A percentile compares a stretch with the other conserved stretches of the same genome.
Evolutionary conservation across 2,113 vertebrate species (phyloP).

Genomic region (Cisticola juncidis): DNA sequence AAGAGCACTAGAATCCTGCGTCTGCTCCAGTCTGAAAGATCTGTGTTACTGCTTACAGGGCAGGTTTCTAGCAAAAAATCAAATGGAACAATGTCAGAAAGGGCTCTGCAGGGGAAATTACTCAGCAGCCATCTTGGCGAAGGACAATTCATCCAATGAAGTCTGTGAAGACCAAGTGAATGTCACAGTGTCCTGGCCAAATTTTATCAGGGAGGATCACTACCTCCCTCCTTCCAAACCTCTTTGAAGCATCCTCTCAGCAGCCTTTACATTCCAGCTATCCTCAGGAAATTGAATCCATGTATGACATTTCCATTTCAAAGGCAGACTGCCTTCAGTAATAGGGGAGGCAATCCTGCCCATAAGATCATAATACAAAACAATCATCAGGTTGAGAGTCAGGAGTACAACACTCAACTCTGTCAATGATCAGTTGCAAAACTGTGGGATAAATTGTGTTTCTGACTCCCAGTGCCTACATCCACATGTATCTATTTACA

Average conservation of each 20-base stretch:
- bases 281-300: not conserved
- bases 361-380: not conserved
- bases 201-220: not conserved
- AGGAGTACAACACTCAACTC: not conserved
- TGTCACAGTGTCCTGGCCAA: not conserved
- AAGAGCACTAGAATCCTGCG: not conserved
- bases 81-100: not conserved
- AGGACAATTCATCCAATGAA: not conserved
- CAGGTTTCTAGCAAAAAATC: not conserved
- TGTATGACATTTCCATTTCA: not conserved
- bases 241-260: not conserved
- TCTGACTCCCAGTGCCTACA: not conserved
- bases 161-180: not conserved
- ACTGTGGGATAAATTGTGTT: not conserved
- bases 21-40: not conserved
- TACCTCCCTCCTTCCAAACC: not conserved
- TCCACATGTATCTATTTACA: not conserved
- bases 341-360: not conserved
- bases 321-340: not conserved
- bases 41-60: not conserved
- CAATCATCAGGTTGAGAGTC: not conserved
- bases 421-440: not conserved
- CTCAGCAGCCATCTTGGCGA: not conserved
- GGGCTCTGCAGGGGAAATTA: not conserved
- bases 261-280: not conserved